These are phyloP conservation scores for Myrmecobius fasciatus DNA, from an alignment of 2,113 vertebrate species.

Conservation along the genomic window DNA sequence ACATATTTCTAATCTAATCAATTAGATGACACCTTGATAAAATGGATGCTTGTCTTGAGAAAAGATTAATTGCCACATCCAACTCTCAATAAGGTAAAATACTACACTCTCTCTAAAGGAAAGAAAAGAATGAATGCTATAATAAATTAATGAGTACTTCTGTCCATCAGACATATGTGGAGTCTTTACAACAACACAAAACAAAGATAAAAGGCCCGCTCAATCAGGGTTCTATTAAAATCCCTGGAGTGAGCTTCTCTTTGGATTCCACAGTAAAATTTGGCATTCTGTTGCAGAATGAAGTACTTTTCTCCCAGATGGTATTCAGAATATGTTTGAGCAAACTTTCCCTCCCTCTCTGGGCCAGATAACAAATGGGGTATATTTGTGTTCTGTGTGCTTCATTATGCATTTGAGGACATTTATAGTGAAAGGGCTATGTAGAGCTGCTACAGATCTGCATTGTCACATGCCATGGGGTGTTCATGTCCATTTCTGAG, in stretches of 20 bases:
- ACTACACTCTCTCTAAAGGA: conserved; percentile 77
- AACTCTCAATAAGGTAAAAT: conserved; percentile 82
- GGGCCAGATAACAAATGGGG: conserved; percentile 78
- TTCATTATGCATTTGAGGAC: conserved; percentile 79
- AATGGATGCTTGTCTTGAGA: conserved; percentile 84
- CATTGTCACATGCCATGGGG: conserved; percentile 66
- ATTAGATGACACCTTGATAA: conserved; percentile 86
- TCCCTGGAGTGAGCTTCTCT: conserved; percentile 83
- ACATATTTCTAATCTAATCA: conserved; percentile 90
- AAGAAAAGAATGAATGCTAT: conserved; percentile 79
- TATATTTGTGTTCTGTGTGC: conserved; percentile 72
- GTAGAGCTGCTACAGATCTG: conserved; percentile 67
- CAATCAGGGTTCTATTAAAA: conserved; percentile 88
- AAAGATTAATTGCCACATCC: conserved; percentile 88
- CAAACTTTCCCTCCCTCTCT: conserved; percentile 81
- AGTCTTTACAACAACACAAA: conserved; percentile 86
- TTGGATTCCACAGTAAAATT: conserved; percentile 85
- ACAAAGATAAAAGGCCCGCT: conserved; percentile 85
- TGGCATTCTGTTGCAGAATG: conserved; percentile 88
- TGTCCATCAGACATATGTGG: conserved; percentile 85
- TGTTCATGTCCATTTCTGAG: conserved; percentile 59
- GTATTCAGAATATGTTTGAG: conserved; percentile 82
- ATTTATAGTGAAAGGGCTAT: conserved; percentile 66
- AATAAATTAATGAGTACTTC: conserved; percentile 85
- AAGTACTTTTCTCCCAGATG: conserved; percentile 86